Conservation (phyloP, 2,888 invertebrate genomes). For the Lepeophtheirus nordmannii region DNA sequence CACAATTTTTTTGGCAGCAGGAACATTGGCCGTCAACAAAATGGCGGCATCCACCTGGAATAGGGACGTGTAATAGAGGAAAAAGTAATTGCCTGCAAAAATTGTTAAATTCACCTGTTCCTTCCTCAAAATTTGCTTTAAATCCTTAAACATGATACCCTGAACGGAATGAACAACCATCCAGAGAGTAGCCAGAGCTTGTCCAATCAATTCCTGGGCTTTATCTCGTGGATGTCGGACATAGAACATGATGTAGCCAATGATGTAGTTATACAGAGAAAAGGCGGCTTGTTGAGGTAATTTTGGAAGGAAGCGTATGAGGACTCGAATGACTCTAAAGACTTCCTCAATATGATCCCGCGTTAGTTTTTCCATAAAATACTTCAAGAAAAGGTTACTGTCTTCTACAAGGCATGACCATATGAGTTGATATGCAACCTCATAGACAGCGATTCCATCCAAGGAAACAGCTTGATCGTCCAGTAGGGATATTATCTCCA, state of each 20-base stretch:
- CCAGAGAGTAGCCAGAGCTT: constrained; percentile 87
- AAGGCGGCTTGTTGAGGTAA: constrained; percentile 94
- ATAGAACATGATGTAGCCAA: constrained; percentile 98
- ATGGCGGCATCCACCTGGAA: constrained; percentile 78
- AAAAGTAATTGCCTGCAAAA: not conserved
- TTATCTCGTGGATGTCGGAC: constrained; percentile 89
- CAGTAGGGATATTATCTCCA: constrained; percentile 79
- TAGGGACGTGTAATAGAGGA: not conserved
- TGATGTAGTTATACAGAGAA: constrained; percentile 92
- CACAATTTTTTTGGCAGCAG: constrained; percentile 95
- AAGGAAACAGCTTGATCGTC: constrained; percentile 89
- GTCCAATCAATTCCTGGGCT: constrained; percentile 81
- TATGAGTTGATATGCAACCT: constrained; percentile 88
- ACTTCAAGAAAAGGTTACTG: constrained; percentile 81
- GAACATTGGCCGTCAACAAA: constrained; percentile 91
- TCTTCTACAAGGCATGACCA: constrained; percentile 98
- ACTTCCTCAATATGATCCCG: constrained; percentile 82
- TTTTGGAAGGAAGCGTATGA: constrained; percentile 66
- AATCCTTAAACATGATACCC: constrained; percentile 97
- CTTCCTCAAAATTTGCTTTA: constrained; percentile 93
- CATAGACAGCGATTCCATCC: constrained; percentile 89
- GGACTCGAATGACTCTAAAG: constrained; percentile 53
- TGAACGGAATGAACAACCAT: constrained; percentile 98
- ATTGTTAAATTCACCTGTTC: constrained; percentile 47
- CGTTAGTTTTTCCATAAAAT: constrained; percentile 85